Evolutionary conservation across 2,888 invertebrate genomes (phyloP), one percentile per base, ranked within the genome.

Genomic region (Drosophila nigritarsus): DNA sequence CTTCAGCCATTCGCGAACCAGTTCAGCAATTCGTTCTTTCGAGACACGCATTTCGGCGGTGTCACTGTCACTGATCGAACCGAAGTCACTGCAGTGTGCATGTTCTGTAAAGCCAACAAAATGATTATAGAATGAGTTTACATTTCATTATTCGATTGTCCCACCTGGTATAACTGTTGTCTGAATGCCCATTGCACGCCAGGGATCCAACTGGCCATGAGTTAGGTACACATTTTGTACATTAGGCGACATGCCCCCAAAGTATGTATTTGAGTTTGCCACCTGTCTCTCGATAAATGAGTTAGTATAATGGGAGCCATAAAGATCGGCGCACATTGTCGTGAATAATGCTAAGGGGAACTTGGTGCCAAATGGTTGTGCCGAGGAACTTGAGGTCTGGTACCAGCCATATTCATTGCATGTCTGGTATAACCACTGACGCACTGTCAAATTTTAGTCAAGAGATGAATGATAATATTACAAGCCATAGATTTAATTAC

Each of bases 321-420:
- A 93, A 18, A 83, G 64, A 79, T 93, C 93, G 2, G 62, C 77
- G 53, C 93, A 93, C 61, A 88, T 76, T 11, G 85, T 80, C 0
- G 82, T 80, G 20, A 92, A 92, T 3, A 87, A 75, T 0, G 81
- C 67, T 8, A 91, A 70, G 0, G 92, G 93, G 56, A 92, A 92
- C 55, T 86, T 89, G 1, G 78, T 85, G 24, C 92, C 92, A 11
- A 95, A 95, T 0, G 96, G 95, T 72, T 96, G 95, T 1, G 92
- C 86, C 0, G 86, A 60, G 18, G 95, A 94, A 72, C 93, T 94
- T 0, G 97, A 95, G 3, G 96, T 96, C 93, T 97, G 97, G 92
- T 95, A 97, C 94, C 96, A 97, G 60, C 97, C 98, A 92, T 95
- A 97, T 93, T 98, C 97, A 58, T 95, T 96, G 92, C 98, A 98